Conservation (phyloP, 2,113 vertebrate species). For the Tragelaphus scriptus region DNA sequence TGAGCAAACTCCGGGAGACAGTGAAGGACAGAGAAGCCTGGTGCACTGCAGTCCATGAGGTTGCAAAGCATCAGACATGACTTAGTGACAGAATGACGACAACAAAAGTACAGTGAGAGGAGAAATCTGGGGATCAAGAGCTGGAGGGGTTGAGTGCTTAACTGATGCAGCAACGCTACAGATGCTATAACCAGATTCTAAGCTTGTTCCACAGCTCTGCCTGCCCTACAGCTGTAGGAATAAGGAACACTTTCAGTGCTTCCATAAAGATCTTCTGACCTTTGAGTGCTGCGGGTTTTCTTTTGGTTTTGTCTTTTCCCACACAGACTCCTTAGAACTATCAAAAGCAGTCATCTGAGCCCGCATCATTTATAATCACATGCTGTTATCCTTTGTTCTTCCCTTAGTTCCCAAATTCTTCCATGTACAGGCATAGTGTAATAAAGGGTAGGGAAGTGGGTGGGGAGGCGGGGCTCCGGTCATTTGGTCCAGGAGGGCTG, state of each 20-base stretch:
- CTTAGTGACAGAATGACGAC: fast-evolving
- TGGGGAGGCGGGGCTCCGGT: neutral
- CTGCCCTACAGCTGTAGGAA: neutral
- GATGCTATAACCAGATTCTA: neutral
- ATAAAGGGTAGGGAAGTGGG: neutral
- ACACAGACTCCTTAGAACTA: neutral
- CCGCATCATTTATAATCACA: neutral
- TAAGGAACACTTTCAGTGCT: neutral
- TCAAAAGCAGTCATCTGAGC: neutral
- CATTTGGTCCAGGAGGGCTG: neutral
- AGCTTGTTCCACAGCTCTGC: neutral
- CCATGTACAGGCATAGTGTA: neutral
- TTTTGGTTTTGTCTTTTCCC: neutral
- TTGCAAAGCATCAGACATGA: neutral
- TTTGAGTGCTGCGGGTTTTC: neutral
- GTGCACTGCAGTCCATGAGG: neutral
- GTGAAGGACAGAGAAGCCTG: neutral
- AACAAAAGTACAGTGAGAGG: neutral
- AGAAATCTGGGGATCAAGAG: neutral
- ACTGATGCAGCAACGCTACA: no score
- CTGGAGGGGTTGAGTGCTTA: no score
- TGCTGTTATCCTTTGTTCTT: neutral
- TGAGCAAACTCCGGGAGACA: neutral
- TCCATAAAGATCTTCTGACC: neutral
- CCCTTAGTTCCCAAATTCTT: neutral